Evolutionary conservation across 2,113 vertebrate genomes (phyloP).

Genomic region (Macaca mulatta): DNA sequence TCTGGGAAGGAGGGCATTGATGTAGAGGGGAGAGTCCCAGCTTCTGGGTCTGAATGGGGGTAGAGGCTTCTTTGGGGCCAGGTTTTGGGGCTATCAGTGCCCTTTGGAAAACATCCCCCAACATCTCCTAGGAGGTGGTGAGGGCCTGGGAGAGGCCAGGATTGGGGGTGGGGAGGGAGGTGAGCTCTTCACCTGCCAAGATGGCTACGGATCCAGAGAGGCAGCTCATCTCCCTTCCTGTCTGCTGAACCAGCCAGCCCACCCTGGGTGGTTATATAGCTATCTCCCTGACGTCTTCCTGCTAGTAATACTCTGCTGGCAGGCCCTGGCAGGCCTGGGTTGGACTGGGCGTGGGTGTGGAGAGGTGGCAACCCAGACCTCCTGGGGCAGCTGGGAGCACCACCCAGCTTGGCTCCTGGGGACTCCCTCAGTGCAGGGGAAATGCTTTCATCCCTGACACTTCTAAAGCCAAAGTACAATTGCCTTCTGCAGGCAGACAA

Average conservation of each 20-base stretch:
- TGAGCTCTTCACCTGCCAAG: not conserved
- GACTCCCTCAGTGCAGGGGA: not conserved
- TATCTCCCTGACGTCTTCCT: not conserved
- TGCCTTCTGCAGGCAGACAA: conserved; percentile 8
- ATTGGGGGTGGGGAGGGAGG: not conserved
- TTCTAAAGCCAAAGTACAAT: conserved; percentile 34
- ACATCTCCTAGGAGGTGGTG: not conserved
- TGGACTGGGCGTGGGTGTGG: not conserved
- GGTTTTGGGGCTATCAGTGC: not conserved
- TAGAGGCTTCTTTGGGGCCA: conserved; percentile 1
- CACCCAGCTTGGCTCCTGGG: conserved; percentile 17
- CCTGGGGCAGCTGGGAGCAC: not conserved
- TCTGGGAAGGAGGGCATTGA: not conserved
- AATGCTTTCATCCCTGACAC: conserved; percentile 37
- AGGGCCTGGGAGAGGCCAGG: not conserved
- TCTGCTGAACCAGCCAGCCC: not conserved
- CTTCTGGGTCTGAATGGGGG: not conserved
- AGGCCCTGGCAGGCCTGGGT: not conserved
- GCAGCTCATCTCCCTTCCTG: not conserved
- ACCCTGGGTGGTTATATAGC: not conserved
- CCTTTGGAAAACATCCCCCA: not conserved
- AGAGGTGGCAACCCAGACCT: not conserved
- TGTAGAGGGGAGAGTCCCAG: not conserved
- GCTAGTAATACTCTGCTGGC: not conserved
- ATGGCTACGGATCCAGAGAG: not conserved